Evolutionary conservation across 1,140 invertebrate genomes (phyloP), one percentile per base, ranked within the genome.

Genomic region (Drosophila quadrilineata): DNA sequence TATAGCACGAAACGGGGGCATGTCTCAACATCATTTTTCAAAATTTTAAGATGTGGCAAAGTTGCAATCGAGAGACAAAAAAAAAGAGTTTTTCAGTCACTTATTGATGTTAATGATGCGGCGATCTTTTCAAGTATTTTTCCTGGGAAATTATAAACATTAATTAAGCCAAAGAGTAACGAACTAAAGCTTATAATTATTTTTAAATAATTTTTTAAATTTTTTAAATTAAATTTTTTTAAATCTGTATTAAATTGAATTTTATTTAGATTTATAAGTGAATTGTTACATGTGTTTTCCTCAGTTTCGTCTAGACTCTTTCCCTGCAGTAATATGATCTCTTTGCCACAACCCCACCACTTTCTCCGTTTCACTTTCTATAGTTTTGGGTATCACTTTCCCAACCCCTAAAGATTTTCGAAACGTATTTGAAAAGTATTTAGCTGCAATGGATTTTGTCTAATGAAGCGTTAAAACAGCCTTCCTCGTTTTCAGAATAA

Each of bases 401-500:
- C 16, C 35, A 26, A 31, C 17, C 38, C 28, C 6, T 12, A 16
- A 52, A 52, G 26, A 26, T 58, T 76, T 76, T 77, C 74, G 29
- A 12, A 50, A 50, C 24, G 46, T 21, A 36, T 41, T 63, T 28
- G 33, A 6, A 48, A 57, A 48, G 43, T 41, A 65, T 49, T 43
- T 64, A 17, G 31, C 21, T 2, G 43, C 19, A 17, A 10, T 8
- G 49, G 49, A 40, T 64, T 72, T 79, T 22, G 59, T 72, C 70
- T 77, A 84, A 84, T 82, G 77, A 82, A 82, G 77, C 77, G 73
- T 84, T 48, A 71, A 84, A 82, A 77, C 9, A 31, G 53, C 77
- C 50, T 53, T 57, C 69, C 62, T 65, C 69, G 52, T 35, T 60
- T 75, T 50, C 53, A 53, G 76, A n/a, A 85, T 84, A 84, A 84